These are phyloP conservation scores for Lates japonicus DNA, from an alignment of 2,797 vertebrate genomes.

Conservation along the genomic window DNA sequence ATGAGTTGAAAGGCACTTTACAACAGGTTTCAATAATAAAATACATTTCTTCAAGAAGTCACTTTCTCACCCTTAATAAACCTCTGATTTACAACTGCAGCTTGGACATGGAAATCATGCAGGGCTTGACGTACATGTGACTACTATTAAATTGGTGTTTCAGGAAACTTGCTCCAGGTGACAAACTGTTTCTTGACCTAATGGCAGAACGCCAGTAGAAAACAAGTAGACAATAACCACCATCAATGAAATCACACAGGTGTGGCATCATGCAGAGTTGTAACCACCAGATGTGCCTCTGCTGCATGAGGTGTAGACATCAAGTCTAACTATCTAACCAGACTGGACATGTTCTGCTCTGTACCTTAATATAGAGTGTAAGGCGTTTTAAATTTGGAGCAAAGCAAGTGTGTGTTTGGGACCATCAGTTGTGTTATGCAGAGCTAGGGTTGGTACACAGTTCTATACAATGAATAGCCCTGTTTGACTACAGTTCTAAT, in stretches of 20 bases:
- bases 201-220: neutral
- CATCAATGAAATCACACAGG: neutral
- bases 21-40: neutral
- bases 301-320: neutral
- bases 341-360: too few relatives aligned
- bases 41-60: neutral
- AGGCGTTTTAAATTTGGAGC: too few relatives aligned
- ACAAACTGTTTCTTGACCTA: neutral
- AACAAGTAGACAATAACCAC: neutral
- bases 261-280: neutral
- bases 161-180: neutral
- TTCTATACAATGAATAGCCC: too few relatives aligned
- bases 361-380: too few relatives aligned
- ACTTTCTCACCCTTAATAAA: neutral
- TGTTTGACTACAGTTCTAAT: too few relatives aligned
- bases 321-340: neutral
- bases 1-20: neutral
- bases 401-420: too few relatives aligned
- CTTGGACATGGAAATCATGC: neutral
- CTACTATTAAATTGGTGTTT: neutral
- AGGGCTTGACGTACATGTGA: neutral
- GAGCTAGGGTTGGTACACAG: too few relatives aligned
- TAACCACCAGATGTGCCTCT: neutral
- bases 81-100: neutral
- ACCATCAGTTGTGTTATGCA: too few relatives aligned